These are phyloP conservation scores for Rhynchophorus ferrugineus DNA, from an alignment of 1,140 invertebrate species.

Conservation along the genomic window DNA sequence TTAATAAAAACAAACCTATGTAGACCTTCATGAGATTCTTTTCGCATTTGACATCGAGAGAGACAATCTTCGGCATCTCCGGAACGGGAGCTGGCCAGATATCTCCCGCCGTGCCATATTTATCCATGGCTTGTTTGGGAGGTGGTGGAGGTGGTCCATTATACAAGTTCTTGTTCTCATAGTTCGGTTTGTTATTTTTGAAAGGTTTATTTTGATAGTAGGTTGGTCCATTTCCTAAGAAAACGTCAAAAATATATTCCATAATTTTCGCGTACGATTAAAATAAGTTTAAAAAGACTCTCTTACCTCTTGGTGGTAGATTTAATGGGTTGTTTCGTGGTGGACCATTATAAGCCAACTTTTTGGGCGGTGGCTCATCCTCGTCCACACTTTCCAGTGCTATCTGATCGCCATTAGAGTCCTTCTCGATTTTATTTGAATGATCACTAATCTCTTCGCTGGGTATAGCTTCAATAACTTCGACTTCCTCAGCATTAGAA, in stretches of 20 bases:
- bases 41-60: conserved; percentile 88
- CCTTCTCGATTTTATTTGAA: conserved; percentile 35
- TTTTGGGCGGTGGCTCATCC: conserved; percentile 45
- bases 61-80: conserved; percentile 87
- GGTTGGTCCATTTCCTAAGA: conserved; percentile 26
- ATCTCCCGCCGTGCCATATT: conserved; percentile 51
- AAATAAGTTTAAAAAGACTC: not conserved
- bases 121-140: conserved; percentile 49
- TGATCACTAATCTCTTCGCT: conserved; percentile 47
- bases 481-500: conserved; percentile 58
- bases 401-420: conserved; percentile 52
- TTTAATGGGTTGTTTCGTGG: conserved; percentile 37
- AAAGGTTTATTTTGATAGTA: conserved; percentile 37
- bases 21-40: conserved; percentile 90
- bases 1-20: conserved; percentile 43
- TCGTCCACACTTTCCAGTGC: conserved; percentile 57
- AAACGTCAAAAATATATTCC: not conserved
- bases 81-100: conserved; percentile 71
- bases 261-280: not conserved
- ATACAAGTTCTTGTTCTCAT: conserved; percentile 50
- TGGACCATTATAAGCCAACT: conserved; percentile 46
- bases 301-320: conserved; percentile 10
- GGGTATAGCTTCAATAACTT: conserved; percentile 54
- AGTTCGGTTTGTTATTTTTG: conserved; percentile 30
- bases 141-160: conserved; percentile 56